Percentiles rank a stretch among this genome's conserved stretches.
Conservation (phyloP, 2,797 vertebrate species). For the Gambusia yucatana region DNA sequence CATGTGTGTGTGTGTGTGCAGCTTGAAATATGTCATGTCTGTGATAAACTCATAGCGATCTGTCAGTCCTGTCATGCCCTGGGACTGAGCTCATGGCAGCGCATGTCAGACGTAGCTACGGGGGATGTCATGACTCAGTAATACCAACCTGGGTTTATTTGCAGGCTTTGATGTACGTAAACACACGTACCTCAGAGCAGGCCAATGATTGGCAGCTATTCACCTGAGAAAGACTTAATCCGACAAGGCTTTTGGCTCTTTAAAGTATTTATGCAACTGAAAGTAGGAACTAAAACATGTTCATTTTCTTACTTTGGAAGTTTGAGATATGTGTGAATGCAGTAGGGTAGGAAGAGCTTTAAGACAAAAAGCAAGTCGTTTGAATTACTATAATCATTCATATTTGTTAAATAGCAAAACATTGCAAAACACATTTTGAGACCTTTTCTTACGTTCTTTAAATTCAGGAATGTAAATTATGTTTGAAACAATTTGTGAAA, state of each 20-base stretch:
- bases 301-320: neutral
- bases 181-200: conserved; percentile 17
- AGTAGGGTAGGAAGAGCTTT: neutral
- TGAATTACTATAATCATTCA: too few species aligned
- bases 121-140: conserved; percentile 71
- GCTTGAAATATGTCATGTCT: conserved; percentile 68
- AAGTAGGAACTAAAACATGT: neutral
- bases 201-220: conserved; percentile 5
- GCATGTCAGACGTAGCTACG: conserved; percentile 65
- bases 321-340: neutral
- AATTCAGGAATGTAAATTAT: neutral
- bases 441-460: neutral
- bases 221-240: neutral
- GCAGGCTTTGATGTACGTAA: conserved; percentile 3
- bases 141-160: conserved; percentile 32
- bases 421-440: neutral
- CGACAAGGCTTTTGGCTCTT: neutral
- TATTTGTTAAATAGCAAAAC: neutral
- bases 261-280: neutral
- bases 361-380: neutral
- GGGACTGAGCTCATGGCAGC: conserved; percentile 64
- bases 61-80: conserved; percentile 68
- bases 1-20: conserved; percentile 17
- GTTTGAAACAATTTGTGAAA: neutral
- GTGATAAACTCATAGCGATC: conserved; percentile 70